Evolutionary conservation across 2,797 vertebrate species (phyloP).

Genomic region (Chiloscyllium punctatum): DNA sequence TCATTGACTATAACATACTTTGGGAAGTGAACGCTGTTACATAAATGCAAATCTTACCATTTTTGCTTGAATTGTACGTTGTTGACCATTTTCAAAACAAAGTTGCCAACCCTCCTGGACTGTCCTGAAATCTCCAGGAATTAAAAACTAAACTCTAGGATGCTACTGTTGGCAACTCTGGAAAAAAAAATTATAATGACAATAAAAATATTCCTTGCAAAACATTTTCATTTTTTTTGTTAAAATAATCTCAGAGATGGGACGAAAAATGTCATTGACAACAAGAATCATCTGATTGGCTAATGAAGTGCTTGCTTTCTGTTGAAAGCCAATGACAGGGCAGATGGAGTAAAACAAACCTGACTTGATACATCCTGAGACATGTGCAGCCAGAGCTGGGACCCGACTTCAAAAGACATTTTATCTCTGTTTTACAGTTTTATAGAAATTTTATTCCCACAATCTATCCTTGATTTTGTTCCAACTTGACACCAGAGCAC

Average conservation of each 20-base stretch:
- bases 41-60: background rate
- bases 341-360: too few species aligned
- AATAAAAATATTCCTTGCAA: background rate
- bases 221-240: background rate
- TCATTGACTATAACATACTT: background rate
- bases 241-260: background rate
- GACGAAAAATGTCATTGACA: background rate
- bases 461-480: too few species aligned
- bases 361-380: too few species aligned
- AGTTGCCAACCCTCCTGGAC: background rate
- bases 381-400: too few species aligned
- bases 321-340: too few species aligned
- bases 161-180: background rate
- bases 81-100: background rate
- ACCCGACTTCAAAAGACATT: too few species aligned
- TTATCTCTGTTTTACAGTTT: too few species aligned
- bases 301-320: too few species aligned
- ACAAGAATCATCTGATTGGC: too few species aligned
- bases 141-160: background rate
- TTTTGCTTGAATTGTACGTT: background rate
- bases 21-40: background rate
- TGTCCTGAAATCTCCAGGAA: background rate
- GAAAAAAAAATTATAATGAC: background rate
- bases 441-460: too few species aligned
- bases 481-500: too few species aligned